Conservation (phyloP, 1,140 invertebrate genomes). For the Cotesia glomerata region DNA sequence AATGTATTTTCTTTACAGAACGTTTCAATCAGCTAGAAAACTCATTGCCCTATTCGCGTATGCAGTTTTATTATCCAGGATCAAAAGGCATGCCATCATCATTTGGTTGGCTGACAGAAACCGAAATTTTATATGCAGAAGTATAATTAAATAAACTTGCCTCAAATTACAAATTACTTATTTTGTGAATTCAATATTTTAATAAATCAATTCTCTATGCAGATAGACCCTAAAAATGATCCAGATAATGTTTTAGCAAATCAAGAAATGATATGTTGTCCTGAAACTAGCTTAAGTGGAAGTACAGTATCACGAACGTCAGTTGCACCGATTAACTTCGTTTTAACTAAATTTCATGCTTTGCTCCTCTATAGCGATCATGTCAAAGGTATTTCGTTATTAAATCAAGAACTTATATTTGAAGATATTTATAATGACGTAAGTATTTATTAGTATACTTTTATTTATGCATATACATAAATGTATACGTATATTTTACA, state of each 20-base stretch:
- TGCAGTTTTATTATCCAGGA: slow-evolving; percentile 80
- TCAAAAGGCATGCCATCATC: slow-evolving; percentile 71
- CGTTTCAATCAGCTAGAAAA: slow-evolving; percentile 79
- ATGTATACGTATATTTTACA: no score
- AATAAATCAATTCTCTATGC: slow-evolving; percentile 33
- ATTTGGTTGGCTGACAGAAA: slow-evolving; percentile 88
- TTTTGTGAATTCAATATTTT: slow-evolving; percentile 19
- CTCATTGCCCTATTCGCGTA: slow-evolving; percentile 76
- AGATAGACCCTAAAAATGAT: slow-evolving; percentile 63
- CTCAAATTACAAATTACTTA: slow-evolving; percentile 31
- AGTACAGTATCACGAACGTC: slow-evolving; percentile 42
- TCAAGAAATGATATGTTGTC: slow-evolving; percentile 69
- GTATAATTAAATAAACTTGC: slow-evolving; percentile 65
- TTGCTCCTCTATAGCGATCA: slow-evolving; percentile 83
- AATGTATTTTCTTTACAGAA: slow-evolving; percentile 49
- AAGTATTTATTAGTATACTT: slow-evolving; percentile 36
- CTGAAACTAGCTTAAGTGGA: slow-evolving; percentile 56
- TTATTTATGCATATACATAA: background rate
- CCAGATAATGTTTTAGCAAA: slow-evolving; percentile 68
- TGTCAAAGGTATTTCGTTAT: slow-evolving; percentile 82
- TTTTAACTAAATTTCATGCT: slow-evolving; percentile 90
- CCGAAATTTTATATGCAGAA: slow-evolving; percentile 74
- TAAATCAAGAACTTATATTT: slow-evolving; percentile 88
- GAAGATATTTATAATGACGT: slow-evolving; percentile 82
- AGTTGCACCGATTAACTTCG: slow-evolving; percentile 75